A percentile compares a stretch with the other conserved stretches of the same genome.
Conservation (phyloP, 2,797 vertebrate genomes). For the Sebastes hubbsi region DNA sequence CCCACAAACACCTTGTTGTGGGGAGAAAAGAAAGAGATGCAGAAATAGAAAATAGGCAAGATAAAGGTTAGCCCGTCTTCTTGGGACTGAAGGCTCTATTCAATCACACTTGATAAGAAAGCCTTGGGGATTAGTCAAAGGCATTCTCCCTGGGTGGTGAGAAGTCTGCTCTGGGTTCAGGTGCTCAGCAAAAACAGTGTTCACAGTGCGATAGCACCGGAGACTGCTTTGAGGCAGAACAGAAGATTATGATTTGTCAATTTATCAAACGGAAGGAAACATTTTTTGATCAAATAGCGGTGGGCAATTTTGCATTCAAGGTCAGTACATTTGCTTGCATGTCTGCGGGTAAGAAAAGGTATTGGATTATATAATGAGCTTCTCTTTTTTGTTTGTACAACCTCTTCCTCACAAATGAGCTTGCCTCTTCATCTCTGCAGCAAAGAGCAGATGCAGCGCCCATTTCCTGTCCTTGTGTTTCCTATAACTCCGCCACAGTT, state of each 20-base stretch:
- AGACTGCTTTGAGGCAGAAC: slow-evolving; percentile 55
- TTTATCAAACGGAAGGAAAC: slow-evolving; percentile 43
- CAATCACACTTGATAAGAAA: slow-evolving; percentile 75
- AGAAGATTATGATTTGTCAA: slow-evolving; percentile 65
- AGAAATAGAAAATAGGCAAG: slow-evolving; percentile 65
- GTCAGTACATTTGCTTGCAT: slow-evolving; percentile 46
- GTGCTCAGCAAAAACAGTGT: slow-evolving; percentile 60
- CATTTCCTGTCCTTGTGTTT: slow-evolving; percentile 43
- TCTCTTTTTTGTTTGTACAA: slow-evolving; percentile 40
- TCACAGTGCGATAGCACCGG: slow-evolving; percentile 53
- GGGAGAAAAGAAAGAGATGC: slow-evolving; percentile 49
- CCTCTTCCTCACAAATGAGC: slow-evolving; percentile 51
- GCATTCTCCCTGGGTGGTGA: slow-evolving; percentile 64
- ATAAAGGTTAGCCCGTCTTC: slow-evolving; percentile 68
- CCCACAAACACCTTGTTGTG: slow-evolving; percentile 58
- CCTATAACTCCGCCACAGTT: slow-evolving; percentile 28
- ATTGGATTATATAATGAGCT: slow-evolving; percentile 54
- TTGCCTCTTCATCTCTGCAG: slow-evolving; percentile 39
- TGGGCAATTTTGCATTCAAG: slow-evolving; percentile 53
- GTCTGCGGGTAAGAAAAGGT: slow-evolving; percentile 37
- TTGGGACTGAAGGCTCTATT: slow-evolving; percentile 67
- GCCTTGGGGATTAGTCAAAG: slow-evolving; percentile 72
- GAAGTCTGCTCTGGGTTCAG: slow-evolving; percentile 56
- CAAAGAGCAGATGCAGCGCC: slow-evolving; percentile 27
- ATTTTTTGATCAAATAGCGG: slow-evolving; percentile 57